A percentile compares a stretch with the other conserved stretches of the same genome.
Evolutionary conservation across 1,140 invertebrate genomes (phyloP).

Genomic region (Theocolax elegans): DNA sequence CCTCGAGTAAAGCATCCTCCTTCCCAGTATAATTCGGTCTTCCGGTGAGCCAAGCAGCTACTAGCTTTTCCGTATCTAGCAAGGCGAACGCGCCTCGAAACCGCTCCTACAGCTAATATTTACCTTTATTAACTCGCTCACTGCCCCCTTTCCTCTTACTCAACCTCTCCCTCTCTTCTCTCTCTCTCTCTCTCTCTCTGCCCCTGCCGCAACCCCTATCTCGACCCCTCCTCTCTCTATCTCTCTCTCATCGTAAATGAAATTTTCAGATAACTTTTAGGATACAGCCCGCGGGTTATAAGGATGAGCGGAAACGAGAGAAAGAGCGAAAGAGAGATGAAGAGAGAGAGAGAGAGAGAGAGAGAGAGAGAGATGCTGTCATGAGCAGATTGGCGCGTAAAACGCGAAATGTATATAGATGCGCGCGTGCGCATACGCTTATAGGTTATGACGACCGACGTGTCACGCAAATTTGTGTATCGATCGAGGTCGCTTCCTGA

Average conservation of each 20-base stretch:
- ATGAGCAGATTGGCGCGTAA: slow-evolving; percentile 58
- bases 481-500: slow-evolving; percentile 33
- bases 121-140: slow-evolving; percentile 67
- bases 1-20: background rate
- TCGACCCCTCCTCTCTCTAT: too few species aligned
- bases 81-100: slow-evolving; percentile 41
- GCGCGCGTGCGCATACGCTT: background rate
- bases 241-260: slow-evolving; percentile 65
- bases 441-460: too few species aligned
- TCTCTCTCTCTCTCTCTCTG: background rate
- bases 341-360: too few species aligned
- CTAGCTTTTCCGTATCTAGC: background rate
- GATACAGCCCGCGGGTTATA: slow-evolving; percentile 62
- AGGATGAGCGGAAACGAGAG: too few species aligned
- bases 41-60: background rate
- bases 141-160: too few species aligned
- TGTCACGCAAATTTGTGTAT: background rate
- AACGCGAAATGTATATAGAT: background rate
- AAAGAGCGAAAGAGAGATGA: too few species aligned
- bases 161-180: too few species aligned
- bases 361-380: slow-evolving; percentile 54
- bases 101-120: slow-evolving; percentile 66
- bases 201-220: too few species aligned
- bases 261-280: slow-evolving; percentile 68
- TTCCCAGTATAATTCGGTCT: background rate